These are phyloP conservation scores for Hydra vulgaris DNA, from an alignment of 30 jellyfish, hydroid and myxozoan genomes.

Conservation along the genomic window DNA sequence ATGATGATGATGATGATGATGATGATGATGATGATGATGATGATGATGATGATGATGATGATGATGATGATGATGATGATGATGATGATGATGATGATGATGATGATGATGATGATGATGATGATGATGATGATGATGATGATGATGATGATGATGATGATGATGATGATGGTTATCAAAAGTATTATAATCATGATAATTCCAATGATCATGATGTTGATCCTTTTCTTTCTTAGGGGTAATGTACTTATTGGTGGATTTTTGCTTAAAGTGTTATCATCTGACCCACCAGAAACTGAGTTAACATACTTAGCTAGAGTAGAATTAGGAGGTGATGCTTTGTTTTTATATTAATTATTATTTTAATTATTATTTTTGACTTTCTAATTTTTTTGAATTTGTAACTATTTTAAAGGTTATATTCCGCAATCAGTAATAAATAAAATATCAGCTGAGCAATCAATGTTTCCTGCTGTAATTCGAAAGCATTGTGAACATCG, in stretches of 20 bases:
- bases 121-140: no score
- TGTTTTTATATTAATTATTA: not conserved
- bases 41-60: no score
- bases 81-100: no score
- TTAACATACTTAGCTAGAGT: constrained; percentile 81
- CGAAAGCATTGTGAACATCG: constrained; percentile 60
- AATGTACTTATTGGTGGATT: constrained; percentile 80
- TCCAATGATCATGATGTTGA: no score
- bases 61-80: no score
- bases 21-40: no score
- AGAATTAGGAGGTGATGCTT: constrained; percentile 46
- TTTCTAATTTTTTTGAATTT: no score
- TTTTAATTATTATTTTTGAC: not conserved
- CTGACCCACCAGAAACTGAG: constrained; percentile 55
- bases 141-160: no score
- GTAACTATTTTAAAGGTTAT: constrained; percentile 37
- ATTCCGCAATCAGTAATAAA: constrained; percentile 75
- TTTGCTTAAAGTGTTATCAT: constrained; percentile 34
- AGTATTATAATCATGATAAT: no score
- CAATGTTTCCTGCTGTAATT: constrained; percentile 56
- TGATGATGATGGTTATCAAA: no score
- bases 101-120: no score
- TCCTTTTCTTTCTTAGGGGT: constrained; percentile 61
- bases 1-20: no score
- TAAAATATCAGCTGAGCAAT: constrained; percentile 74